Base-by-base conservation (phyloP, 2,888 invertebrate genomes). In the Torymus aiolomorphi region DNA sequence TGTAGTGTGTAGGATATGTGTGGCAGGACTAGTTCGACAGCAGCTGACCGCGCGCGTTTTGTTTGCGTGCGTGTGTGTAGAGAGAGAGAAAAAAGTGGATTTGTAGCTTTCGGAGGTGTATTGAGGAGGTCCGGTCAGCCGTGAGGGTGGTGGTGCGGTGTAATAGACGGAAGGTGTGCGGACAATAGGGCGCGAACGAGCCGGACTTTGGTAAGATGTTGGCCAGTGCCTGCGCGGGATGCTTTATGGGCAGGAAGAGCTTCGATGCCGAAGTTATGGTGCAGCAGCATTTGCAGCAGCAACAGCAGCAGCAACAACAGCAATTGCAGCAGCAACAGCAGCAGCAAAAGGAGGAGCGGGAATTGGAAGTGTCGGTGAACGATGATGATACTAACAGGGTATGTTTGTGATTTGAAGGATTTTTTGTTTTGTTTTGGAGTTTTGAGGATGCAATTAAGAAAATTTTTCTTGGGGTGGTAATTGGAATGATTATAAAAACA, bases 211-310 rank as follows among this genome's bases (percentile, higher is more conserved):
- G 14, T 16, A 42, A 2, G 16, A 79, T 79, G 79, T 52, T 79
- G 63, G 79, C 79, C 59, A 78, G 78, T 56, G 73, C 78, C 20
- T 79, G 79, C 24, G 79, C 74, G 0, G 79, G 79, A 20, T 74
- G 79, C 59, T 79, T 79, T 70, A 74, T 74, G 86, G 83, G 82
- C 83, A 82, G 83, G 85, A 88, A 88, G 87, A 87, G 86, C 86
- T 85, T 84, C 83, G 83, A 78, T 74, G 78, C 62, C 57, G 71
- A 75, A 72, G 70, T 78, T 82, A n/a, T n/a, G 8, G 65, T n/a
- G 2, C 62, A 62, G 49, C 76, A 70, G 16, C 69, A 62, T 42
- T 42, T 42, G 14, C 52, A 42, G 42, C 61, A 52, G 31, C 42
- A 57, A 13, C 54, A 16, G 12, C 70, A 57, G 20, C 42, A 76